phyloP scores from a whole-genome alignment of 1,140 invertebrate genomes.

The Melanaphis sacchari region DNA sequence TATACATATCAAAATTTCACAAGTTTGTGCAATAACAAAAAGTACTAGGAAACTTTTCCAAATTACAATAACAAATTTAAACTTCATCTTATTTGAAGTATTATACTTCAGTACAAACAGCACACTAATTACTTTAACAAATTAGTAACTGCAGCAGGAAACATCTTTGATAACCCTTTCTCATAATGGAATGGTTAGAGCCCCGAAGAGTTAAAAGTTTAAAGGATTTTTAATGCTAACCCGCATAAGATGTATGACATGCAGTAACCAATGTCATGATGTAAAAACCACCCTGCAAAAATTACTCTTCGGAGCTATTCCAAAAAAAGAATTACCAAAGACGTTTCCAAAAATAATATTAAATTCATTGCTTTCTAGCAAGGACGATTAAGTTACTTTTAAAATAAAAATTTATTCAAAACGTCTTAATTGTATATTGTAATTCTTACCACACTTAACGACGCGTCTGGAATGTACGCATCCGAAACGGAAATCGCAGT shows the following conservation, averaged over 20 bases:
- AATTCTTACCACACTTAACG: constrained; percentile 23
- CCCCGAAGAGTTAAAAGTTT: no score
- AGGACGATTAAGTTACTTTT: neutral
- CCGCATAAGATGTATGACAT: no score
- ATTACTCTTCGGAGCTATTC: neutral
- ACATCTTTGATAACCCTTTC: neutral
- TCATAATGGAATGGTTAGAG: no score
- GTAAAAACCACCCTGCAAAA: neutral
- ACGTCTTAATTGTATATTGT: neutral
- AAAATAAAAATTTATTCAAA: neutral
- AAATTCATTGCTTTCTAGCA: neutral
- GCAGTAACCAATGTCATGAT: no score
- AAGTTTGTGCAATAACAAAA: neutral
- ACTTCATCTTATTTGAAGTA: neutral
- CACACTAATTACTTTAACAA: neutral
- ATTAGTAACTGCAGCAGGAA: neutral
- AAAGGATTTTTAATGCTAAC: no score
- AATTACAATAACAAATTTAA: neutral
- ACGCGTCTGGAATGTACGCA: neutral
- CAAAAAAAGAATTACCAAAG: neutral
- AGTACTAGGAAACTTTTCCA: neutral
- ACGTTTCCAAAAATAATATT: neutral
- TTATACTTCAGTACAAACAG: neutral
- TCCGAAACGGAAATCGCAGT: neutral
- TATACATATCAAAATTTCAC: neutral